Percentiles rank a stretch among this genome's conserved stretches.
Conservation (phyloP, 1,140 invertebrate genomes). For the Hycleus phaleratus region DNA sequence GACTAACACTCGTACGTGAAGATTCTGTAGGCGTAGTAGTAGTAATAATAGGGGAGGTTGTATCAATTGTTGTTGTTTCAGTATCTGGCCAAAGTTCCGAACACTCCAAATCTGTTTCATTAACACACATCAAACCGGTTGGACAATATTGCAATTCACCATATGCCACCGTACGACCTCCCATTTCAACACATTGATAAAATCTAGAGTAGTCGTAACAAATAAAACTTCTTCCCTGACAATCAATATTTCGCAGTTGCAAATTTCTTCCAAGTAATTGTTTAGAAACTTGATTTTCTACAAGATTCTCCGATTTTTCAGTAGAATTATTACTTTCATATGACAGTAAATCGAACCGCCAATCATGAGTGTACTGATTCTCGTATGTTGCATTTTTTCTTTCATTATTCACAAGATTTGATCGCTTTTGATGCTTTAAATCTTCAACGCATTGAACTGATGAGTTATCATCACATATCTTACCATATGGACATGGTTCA, state of each 20-base stretch:
- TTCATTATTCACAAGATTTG: neutral
- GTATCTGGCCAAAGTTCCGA: slow-evolving; percentile 9
- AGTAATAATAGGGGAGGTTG: too few species aligned
- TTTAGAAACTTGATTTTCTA: neutral
- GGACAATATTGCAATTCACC: slow-evolving; percentile 21
- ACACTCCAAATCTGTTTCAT: slow-evolving; percentile 19
- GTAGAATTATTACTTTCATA: too few species aligned
- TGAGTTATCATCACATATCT: neutral
- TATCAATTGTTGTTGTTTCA: neutral
- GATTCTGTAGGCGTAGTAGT: too few species aligned
- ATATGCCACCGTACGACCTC: slow-evolving; percentile 18
- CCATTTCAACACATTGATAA: slow-evolving; percentile 24
- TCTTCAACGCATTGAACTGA: neutral
- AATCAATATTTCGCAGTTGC: slow-evolving; percentile 10
- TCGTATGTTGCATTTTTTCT: neutral
- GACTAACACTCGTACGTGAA: too few species aligned
- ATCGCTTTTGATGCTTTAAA: neutral
- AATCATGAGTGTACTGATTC: neutral
- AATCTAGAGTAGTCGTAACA: slow-evolving; percentile 23
- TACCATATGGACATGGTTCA: neutral
- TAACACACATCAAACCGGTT: slow-evolving; percentile 19
- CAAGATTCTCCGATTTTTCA: neutral
- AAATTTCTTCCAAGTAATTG: neutral
- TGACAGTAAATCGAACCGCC: too few species aligned
- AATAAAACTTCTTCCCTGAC: slow-evolving; percentile 20